Conservation (phyloP, 2,888 invertebrate genomes). For the Pammene fasciana region DNA sequence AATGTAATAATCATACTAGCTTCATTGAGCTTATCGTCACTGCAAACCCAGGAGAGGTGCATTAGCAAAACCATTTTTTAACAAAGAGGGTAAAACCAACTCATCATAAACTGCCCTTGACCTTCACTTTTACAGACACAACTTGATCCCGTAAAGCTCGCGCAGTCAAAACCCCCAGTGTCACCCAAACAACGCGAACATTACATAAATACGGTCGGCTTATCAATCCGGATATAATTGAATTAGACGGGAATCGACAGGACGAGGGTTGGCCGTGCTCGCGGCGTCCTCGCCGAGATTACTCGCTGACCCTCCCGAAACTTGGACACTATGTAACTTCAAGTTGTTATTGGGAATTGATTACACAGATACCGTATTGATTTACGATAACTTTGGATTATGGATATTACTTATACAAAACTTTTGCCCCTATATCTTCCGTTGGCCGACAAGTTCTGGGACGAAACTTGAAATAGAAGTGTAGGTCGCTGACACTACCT, state of each 20-base stretch:
- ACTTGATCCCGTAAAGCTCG: not conserved
- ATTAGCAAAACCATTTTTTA: too few species aligned
- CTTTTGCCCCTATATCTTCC: not conserved
- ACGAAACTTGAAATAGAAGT: not conserved
- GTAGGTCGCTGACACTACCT: not conserved
- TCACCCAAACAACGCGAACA: slow-evolving; percentile 34
- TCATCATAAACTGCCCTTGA: not conserved
- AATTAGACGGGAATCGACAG: slow-evolving; percentile 48
- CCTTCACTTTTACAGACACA: not conserved
- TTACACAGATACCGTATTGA: slow-evolving; percentile 33
- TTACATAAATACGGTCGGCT: slow-evolving; percentile 44
- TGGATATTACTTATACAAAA: slow-evolving; percentile 1
- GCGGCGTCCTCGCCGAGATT: slow-evolving; percentile 30
- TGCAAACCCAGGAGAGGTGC: too few species aligned
- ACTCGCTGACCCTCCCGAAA: slow-evolving; percentile 36
- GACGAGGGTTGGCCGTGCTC: slow-evolving; percentile 41
- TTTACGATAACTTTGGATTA: slow-evolving; percentile 25
- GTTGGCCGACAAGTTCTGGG: not conserved
- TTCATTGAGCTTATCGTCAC: too few species aligned
- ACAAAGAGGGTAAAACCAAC: too few species aligned
- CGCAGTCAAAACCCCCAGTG: slow-evolving; percentile 12
- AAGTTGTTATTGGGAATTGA: slow-evolving; percentile 38
- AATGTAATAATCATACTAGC: too few species aligned
- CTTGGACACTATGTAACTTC: slow-evolving; percentile 40
- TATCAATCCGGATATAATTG: slow-evolving; percentile 48